Conservation (phyloP, 2,113 vertebrate species). For the Eonycteris spelaea region DNA sequence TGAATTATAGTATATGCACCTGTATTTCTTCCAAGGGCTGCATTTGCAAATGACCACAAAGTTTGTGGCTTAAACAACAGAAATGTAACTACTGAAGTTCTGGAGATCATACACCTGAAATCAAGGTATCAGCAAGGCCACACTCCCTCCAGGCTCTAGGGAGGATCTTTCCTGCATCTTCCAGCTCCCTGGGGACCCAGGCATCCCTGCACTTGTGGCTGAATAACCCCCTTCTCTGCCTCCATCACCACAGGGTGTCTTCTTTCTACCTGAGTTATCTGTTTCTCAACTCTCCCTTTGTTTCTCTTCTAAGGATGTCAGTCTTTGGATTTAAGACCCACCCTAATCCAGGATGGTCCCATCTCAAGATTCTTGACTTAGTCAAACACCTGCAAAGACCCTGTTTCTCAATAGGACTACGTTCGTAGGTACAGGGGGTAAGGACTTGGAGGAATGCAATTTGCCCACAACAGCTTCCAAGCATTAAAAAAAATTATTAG, state of each 20-base stretch:
- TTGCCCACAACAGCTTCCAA: neutral
- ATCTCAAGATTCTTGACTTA: neutral
- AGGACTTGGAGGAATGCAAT: neutral
- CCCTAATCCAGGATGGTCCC: neutral
- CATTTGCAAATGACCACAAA: neutral
- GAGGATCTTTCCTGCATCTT: neutral
- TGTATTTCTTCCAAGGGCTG: no score
- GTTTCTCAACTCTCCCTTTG: neutral
- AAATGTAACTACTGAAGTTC: neutral
- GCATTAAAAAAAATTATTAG: neutral
- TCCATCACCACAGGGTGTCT: neutral
- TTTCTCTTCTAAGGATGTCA: neutral
- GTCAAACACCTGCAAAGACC: neutral
- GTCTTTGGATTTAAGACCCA: neutral
- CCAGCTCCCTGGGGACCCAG: no score
- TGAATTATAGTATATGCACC: neutral
- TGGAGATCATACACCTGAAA: neutral
- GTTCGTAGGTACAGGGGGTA: neutral
- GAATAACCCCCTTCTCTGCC: neutral
- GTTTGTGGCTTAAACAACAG: neutral
- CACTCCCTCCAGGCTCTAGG: neutral
- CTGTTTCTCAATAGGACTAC: neutral
- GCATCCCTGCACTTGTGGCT: neutral
- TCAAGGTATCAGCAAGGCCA: neutral
- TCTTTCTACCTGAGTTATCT: neutral